These are phyloP conservation scores for Microtus richardsoni DNA, from an alignment of 2,113 vertebrate genomes.

Conservation along the genomic window DNA sequence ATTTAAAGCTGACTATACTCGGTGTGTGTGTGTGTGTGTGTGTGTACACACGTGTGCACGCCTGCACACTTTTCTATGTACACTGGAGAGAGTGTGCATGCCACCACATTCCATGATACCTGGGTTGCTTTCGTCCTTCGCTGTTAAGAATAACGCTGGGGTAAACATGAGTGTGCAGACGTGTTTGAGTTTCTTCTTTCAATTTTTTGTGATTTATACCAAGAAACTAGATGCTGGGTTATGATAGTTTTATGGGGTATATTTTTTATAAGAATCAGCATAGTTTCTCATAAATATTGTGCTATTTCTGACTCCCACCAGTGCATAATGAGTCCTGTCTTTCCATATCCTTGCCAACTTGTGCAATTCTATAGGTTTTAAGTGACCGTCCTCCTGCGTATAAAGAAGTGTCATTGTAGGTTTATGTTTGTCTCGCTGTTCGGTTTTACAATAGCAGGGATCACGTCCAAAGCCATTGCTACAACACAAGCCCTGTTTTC, in stretches of 20 bases:
- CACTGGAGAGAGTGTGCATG: background rate
- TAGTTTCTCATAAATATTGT: background rate
- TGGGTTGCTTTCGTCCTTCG: background rate
- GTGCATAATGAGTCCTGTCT: background rate
- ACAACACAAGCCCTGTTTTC: background rate
- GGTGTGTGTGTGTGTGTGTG: background rate
- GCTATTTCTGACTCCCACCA: background rate
- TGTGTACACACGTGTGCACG: fast-evolving
- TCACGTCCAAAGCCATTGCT: background rate
- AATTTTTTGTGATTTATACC: background rate
- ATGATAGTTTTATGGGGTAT: background rate
- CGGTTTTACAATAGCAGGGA: too few species aligned
- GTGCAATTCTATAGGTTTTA: background rate
- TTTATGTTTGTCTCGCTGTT: background rate
- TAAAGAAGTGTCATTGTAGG: background rate
- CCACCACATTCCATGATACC: background rate
- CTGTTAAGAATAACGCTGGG: slow-evolving; percentile 3
- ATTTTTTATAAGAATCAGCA: background rate
- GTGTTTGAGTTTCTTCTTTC: slow-evolving; percentile 5
- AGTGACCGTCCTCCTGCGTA: background rate
- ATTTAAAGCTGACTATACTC: background rate
- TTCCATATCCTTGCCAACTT: background rate
- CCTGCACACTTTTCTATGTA: too few species aligned
- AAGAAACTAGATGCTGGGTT: slow-evolving; percentile 15
- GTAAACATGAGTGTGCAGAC: background rate